Conservation (phyloP, 2,797 vertebrate species). For the Apogon hyalosoma region DNA sequence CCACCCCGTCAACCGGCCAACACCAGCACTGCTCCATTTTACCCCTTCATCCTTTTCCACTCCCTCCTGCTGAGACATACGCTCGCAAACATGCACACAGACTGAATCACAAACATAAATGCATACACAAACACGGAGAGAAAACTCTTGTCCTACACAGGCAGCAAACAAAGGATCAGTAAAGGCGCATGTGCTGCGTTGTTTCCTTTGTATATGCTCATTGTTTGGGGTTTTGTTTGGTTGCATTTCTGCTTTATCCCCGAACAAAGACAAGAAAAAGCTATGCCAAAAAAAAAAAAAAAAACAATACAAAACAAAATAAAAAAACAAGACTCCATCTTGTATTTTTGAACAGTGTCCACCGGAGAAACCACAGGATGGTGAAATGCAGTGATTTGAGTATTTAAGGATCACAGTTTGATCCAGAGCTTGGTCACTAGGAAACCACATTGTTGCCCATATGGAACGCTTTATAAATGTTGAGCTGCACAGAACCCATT, state of each 20-base stretch:
- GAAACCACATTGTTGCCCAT: slow-evolving; percentile 61
- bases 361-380: slow-evolving; percentile 54
- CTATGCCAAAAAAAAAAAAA: slow-evolving; percentile 41
- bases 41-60: slow-evolving; percentile 59
- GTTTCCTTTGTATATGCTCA: slow-evolving; percentile 70
- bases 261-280: slow-evolving; percentile 72
- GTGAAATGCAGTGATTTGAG: slow-evolving; percentile 44
- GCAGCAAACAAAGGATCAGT: slow-evolving; percentile 74
- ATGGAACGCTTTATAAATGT: slow-evolving; percentile 59
- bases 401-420: slow-evolving; percentile 68
- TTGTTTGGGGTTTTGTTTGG: slow-evolving; percentile 75
- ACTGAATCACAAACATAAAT: slow-evolving; percentile 33
- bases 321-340: slow-evolving; percentile 50
- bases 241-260: slow-evolving; percentile 70
- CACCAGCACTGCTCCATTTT: slow-evolving; percentile 60
- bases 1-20: slow-evolving; percentile 65
- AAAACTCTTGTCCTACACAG: slow-evolving; percentile 65
- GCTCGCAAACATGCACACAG: slow-evolving; percentile 50
- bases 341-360: slow-evolving; percentile 54
- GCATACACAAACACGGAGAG: slow-evolving; percentile 47
- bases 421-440: slow-evolving; percentile 52
- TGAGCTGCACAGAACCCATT: slow-evolving; percentile 51
- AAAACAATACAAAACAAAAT: not conserved
- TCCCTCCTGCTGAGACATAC: slow-evolving; percentile 57
- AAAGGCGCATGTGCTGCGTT: slow-evolving; percentile 57